These are phyloP conservation scores for Rhingia rostrata DNA, from an alignment of 2,888 invertebrate species.

Conservation along the genomic window DNA sequence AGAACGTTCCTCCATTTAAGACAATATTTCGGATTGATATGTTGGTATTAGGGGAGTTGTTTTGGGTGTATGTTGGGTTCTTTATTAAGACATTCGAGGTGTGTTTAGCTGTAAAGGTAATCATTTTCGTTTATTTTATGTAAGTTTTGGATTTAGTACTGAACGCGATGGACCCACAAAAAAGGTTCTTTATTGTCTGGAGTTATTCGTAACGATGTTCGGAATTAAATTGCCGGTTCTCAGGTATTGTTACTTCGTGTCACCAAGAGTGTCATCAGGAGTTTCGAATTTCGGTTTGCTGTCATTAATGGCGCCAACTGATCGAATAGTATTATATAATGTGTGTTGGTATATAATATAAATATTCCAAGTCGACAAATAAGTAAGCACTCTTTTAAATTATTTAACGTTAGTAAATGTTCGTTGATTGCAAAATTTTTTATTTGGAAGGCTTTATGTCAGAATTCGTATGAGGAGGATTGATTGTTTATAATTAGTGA, in stretches of 20 bases:
- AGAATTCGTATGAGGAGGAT: no score
- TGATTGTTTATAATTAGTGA: no score
- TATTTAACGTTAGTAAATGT: no score
- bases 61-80: slow-evolving; percentile 17
- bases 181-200: slow-evolving; percentile 12
- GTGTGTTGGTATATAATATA: no score
- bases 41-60: slow-evolving; percentile 25
- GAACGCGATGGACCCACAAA: slow-evolving; percentile 4
- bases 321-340: not conserved
- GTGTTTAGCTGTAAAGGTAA: slow-evolving; percentile 36
- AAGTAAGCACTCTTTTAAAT: no score
- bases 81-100: slow-evolving; percentile 43
- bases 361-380: no score
- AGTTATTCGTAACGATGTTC: slow-evolving; percentile 2
- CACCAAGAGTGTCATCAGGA: not conserved
- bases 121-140: slow-evolving; percentile 9
- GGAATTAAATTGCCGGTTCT: not conserved
- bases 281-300: no score
- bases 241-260: not conserved
- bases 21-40: slow-evolving; percentile 8
- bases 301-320: not conserved
- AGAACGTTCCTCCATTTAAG: not conserved
- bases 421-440: no score
- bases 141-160: not conserved
- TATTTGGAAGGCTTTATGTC: no score